These are phyloP conservation scores for Thamnaconus septentrionalis DNA, from an alignment of 2,113 vertebrate genomes.

Conservation along the genomic window DNA sequence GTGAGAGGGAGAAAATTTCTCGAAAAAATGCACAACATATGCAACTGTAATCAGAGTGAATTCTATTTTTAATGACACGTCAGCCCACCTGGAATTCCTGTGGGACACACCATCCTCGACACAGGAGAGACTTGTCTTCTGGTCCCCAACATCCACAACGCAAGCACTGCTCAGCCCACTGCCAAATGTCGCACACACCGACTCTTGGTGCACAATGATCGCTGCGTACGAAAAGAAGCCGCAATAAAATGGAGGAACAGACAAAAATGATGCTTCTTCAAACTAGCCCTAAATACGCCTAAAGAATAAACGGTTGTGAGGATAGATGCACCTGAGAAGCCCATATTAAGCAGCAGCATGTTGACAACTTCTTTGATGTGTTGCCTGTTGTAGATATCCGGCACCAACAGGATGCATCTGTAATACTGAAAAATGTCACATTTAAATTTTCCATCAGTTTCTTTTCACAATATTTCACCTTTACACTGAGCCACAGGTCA, in stretches of 20 bases:
- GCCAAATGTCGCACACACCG: constrained; percentile 93
- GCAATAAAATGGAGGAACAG: background rate
- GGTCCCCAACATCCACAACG: constrained; percentile 94
- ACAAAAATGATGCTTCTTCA: background rate
- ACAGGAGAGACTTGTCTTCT: constrained; percentile 96
- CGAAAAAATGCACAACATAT: no score
- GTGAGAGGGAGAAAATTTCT: no score
- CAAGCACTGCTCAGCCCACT: constrained; percentile 95
- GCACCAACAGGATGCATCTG: constrained; percentile 93
- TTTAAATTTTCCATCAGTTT: background rate
- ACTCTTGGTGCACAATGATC: constrained; percentile 95
- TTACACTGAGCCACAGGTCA: background rate
- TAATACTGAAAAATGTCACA: constrained; percentile 83
- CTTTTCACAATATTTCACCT: background rate
- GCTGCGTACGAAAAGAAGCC: constrained; percentile 67
- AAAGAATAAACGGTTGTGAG: background rate
- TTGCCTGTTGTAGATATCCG: constrained; percentile 95
- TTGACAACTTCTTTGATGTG: constrained; percentile 95
- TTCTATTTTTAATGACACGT: background rate
- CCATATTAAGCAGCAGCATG: constrained; percentile 94
- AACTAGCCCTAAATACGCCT: background rate
- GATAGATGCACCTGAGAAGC: constrained; percentile 89
- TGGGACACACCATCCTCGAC: constrained; percentile 98
- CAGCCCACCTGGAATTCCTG: constrained; percentile 87
- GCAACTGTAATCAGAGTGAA: no score